Evolutionary conservation across 2,797 vertebrate genomes (phyloP), one percentile per base, ranked within the genome.

Genomic region (Streptopelia turtur): DNA sequence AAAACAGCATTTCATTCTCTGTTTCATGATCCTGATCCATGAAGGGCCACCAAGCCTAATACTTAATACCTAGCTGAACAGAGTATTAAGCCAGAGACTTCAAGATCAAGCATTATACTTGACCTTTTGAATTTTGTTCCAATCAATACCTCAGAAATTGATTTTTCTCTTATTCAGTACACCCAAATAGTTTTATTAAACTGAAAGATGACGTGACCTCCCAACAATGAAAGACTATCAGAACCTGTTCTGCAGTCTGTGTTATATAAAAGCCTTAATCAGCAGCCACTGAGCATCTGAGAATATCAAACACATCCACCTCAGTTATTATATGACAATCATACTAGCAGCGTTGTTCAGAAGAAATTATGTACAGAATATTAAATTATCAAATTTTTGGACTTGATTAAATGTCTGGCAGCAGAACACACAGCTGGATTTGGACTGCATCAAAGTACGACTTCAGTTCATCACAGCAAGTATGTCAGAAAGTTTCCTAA

Each of bases 111-210:
- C 35, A 80, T 87, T 69, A 77, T 49, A 55, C 60, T 77, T 80
- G 70, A 92, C 60, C 81, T 94, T 95, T 90, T 49, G 57, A 89
- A 80, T 94, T 92, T 81, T 66, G 9, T 79, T 93, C 39, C n/a
- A 77, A 92, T 92, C 83, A 79, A 83, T 90, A 83, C 20, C 52
- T 83, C 70, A 90, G 60, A 85, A 89, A 93, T 57, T 49, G 83
- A 93, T 90, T 82, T 78, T 87, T 90, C 25, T 87, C 64, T 89
- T 85, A 89, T 75, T 84, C 56, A 33, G 59, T 60, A 80, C 80
- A 89, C 61, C 43, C 56, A 89, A 85, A 84, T 60, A 47, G 18
- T 92, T 94, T 93, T 53, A 94, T 66, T 95, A 86, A 83, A 90
- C 47, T 35, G 49, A 89, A 92, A 82, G 64, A 84, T 60, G 66